These are phyloP conservation scores for Epizoanthus ramosus DNA, from an alignment of 92 coral and sea anemone genomes.

Conservation along the genomic window DNA sequence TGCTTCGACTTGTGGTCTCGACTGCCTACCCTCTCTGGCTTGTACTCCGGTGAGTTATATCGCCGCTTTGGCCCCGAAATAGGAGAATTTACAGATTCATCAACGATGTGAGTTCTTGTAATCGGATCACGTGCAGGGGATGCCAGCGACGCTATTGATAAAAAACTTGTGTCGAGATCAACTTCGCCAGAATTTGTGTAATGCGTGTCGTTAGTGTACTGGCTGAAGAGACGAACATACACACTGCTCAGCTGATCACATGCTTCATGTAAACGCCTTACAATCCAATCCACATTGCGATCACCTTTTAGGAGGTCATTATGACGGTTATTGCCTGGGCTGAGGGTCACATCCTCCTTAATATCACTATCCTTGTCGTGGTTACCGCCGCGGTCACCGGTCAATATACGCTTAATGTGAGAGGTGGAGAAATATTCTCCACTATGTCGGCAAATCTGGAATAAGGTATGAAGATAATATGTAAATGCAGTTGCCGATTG, in stretches of 20 bases:
- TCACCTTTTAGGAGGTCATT: constrained; percentile 87
- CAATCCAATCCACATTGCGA: constrained; percentile 96
- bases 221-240: constrained; percentile 87
- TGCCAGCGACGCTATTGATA: constrained; percentile 82
- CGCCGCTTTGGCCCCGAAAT: constrained; percentile 57
- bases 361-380: constrained; percentile 59
- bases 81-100: constrained; percentile 73
- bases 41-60: constrained; percentile 68
- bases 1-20: constrained; percentile 68
- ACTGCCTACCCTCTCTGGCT: constrained; percentile 48
- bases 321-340: constrained; percentile 66
- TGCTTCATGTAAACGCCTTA: constrained; percentile 92
- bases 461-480: constrained; percentile 91
- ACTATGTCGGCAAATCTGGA: constrained; percentile 95
- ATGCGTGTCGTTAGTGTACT: constrained; percentile 74
- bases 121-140: constrained; percentile 86
- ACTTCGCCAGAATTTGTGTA: constrained; percentile 60
- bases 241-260: constrained; percentile 97
- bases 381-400: constrained; percentile 86
- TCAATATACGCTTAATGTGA: constrained; percentile 90
- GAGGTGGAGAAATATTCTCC: constrained; percentile 98
- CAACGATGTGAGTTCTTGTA: constrained; percentile 56
- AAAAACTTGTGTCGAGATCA: constrained; percentile 65
- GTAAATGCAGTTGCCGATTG: constrained; percentile 97
- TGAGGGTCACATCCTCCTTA: constrained; percentile 66